Base-by-base conservation (phyloP, 2,888 invertebrate species). In the Metopia argyrocephala region DNA sequence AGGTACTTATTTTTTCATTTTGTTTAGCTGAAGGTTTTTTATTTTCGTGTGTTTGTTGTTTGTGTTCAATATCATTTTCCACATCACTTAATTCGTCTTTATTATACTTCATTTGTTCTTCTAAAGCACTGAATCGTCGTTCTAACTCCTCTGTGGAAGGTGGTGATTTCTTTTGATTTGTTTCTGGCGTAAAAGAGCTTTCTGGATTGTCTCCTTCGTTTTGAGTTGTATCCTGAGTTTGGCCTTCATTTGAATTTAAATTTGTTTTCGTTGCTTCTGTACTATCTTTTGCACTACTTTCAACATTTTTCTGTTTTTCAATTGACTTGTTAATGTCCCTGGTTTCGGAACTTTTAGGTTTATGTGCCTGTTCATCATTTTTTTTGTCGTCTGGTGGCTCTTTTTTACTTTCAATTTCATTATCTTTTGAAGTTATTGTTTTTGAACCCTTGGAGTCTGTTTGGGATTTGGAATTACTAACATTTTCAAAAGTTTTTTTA, bases 131-230 rank as follows among this genome's bases (percentile, higher is more conserved):
- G 65, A 88, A 88, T 4, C 89, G 86, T 65, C 87, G 87, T 46
- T 89, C 89, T 2, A 89, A 76, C 66, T 89, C 89, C 48, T 86
- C 87, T 1, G 89, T 89, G 3, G 86, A 86, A 0, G 88, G 88
- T 3, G 87, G 88, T 1, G 84, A 59, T 48, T 66, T 80, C 6
- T 73, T 76, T 15, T 52, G 52, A 15, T 66, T 45, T 20, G 70
- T 20, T 6, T 3, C 25, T 20, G 2, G 73, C 12, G 6, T 38
- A 15, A n/a, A 46, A 12, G 20, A 46, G 12, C 4, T 21, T 1
- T 61, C 45, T 23, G 74, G 9, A 6, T 21, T 50, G 27, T 4
- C 15, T 61, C 62, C 59, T 20, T 6, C 12, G 15, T 3, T 45
- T 54, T 20, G 9, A 12, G 15, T 38, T 12, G 9, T 38, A 38